Conservation (phyloP, 2,888 invertebrate species). For the Dysmachus trigonus region DNA sequence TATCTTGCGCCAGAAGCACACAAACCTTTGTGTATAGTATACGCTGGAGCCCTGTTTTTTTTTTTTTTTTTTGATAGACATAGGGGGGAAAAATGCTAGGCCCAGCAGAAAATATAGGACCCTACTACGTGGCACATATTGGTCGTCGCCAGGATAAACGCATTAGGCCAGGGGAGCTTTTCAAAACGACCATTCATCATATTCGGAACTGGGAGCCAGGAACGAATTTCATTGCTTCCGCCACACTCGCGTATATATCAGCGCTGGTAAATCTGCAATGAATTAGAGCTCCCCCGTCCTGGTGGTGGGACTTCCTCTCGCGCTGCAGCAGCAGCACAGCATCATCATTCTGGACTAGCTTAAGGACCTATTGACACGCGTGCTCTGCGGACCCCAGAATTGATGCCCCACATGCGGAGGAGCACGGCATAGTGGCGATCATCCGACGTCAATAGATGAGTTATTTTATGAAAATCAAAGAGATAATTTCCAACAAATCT, state of each 20-base stretch:
- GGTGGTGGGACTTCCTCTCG: too few species aligned
- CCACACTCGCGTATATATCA: conserved; percentile 48
- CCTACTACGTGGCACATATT: conserved; percentile 4
- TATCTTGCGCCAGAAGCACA: background rate
- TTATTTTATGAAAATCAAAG: conserved; percentile 16
- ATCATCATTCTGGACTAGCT: too few species aligned
- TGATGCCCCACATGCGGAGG: background rate
- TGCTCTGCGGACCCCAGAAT: background rate
- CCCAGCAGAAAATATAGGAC: conserved; percentile 11
- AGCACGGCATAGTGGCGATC: background rate
- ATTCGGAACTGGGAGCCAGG: conserved; percentile 42
- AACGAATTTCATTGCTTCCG: conserved; percentile 46
- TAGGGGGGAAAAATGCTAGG: background rate
- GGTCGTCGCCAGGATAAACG: conserved; percentile 7
- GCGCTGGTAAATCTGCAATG: conserved; percentile 47
- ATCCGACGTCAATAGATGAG: background rate
- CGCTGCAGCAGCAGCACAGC: background rate
- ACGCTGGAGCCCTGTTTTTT: too few species aligned
- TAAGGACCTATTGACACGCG: background rate
- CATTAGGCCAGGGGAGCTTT: conserved; percentile 44
- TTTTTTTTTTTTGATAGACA: background rate
- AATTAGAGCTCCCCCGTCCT: conserved; percentile 40
- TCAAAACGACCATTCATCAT: conserved; percentile 50
- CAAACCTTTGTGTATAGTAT: conserved; percentile 23
- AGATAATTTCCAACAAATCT: conserved; percentile 25